A percentile compares a stretch with the other conserved stretches of the same genome.
Evolutionary conservation across 2,797 vertebrate species (phyloP).

Genomic region (Crax fasciolata): DNA sequence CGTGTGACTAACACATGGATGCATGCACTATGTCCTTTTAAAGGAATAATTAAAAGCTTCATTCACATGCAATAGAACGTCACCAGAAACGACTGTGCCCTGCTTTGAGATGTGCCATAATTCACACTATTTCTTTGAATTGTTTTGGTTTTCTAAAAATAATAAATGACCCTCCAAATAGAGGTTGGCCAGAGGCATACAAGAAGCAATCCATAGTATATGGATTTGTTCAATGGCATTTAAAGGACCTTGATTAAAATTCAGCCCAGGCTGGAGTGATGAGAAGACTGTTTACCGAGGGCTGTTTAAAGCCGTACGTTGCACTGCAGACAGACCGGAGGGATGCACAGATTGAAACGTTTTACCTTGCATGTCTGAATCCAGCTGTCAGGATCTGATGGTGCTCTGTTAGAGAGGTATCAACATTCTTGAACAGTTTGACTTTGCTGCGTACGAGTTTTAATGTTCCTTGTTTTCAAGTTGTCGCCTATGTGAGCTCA

Average conservation of each 20-base stretch:
- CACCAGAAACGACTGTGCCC: slow-evolving; percentile 33
- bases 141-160: slow-evolving; percentile 84
- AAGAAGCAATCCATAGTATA: slow-evolving; percentile 83
- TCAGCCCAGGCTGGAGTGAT: slow-evolving; percentile 75
- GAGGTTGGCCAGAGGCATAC: slow-evolving; percentile 77
- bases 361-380: slow-evolving; percentile 70
- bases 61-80: slow-evolving; percentile 53
- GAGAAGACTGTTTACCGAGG: slow-evolving; percentile 77
- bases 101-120: slow-evolving; percentile 40
- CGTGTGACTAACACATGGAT: background rate
- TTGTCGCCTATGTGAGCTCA: background rate
- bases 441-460: slow-evolving; percentile 36
- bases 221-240: slow-evolving; percentile 87
- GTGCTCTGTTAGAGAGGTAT: slow-evolving; percentile 60
- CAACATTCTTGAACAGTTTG: slow-evolving; percentile 44
- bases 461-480: slow-evolving; percentile 62
- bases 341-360: slow-evolving; percentile 71
- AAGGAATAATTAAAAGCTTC: slow-evolving; percentile 71
- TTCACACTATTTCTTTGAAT: slow-evolving; percentile 72
- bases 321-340: slow-evolving; percentile 56
- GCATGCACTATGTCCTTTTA: slow-evolving; percentile 38
- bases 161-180: slow-evolving; percentile 82
- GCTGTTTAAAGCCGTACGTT: slow-evolving; percentile 67
- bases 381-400: slow-evolving; percentile 47
- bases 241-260: slow-evolving; percentile 88